phyloP scores from a whole-genome alignment of 1,140 invertebrate genomes.

The Zophobas morio region DNA sequence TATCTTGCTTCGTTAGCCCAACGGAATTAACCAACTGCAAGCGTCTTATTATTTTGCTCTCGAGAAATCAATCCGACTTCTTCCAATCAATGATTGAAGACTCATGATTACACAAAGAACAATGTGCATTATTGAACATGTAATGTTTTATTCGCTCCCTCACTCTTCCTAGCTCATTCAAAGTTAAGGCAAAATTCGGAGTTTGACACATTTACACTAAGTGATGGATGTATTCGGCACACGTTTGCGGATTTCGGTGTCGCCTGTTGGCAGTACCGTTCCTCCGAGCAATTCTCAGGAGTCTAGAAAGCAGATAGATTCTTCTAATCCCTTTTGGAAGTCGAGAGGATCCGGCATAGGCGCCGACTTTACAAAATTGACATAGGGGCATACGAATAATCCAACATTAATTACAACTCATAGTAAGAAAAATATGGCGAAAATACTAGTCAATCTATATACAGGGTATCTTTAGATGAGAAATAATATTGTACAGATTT shows the following conservation, averaged over 20 bases:
- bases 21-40: slow-evolving; percentile 20
- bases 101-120: background rate
- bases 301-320: slow-evolving; percentile 43
- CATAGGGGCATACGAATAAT: no score
- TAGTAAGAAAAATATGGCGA: no score
- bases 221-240: slow-evolving; percentile 48
- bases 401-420: no score
- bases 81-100: background rate
- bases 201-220: slow-evolving; percentile 44
- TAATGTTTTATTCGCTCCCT: slow-evolving; percentile 22
- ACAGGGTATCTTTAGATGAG: no score
- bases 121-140: slow-evolving; percentile 31
- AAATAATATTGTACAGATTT: no score
- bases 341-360: slow-evolving; percentile 1
- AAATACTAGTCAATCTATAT: no score
- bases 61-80: slow-evolving; percentile 4
- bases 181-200: slow-evolving; percentile 37
- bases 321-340: slow-evolving; percentile 45
- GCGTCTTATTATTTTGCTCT: slow-evolving; percentile 34
- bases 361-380: no score
- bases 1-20: slow-evolving; percentile 39
- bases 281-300: slow-evolving; percentile 39
- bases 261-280: slow-evolving; percentile 40
- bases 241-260: slow-evolving; percentile 45
- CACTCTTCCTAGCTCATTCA: slow-evolving; percentile 16